Percentiles rank a stretch among this genome's conserved stretches.
Conservation (phyloP, 2,113 vertebrate species). For the Oxygymnocypris stewartii region DNA sequence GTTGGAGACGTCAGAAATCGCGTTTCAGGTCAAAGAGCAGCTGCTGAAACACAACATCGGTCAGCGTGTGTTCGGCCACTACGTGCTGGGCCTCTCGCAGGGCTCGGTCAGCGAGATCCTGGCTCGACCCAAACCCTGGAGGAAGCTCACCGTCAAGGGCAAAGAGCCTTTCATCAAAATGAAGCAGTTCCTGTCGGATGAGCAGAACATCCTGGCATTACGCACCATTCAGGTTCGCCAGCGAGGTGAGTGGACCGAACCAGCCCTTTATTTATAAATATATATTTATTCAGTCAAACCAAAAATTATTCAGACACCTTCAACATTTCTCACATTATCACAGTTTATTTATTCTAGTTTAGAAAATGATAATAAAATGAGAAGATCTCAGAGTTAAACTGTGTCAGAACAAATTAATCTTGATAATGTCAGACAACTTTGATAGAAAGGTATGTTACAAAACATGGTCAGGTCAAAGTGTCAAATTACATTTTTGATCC, state of each 20-base stretch:
- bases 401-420: too few relatives aligned
- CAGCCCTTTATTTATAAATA: too few relatives aligned
- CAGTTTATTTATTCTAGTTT: too few relatives aligned
- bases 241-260: constrained; percentile 84
- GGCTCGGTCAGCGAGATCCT: constrained; percentile 98
- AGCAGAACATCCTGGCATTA: constrained; percentile 96
- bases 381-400: too few relatives aligned
- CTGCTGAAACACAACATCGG: constrained; percentile 98
- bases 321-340: too few relatives aligned
- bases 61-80: constrained; percentile 96
- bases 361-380: too few relatives aligned
- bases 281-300: too few relatives aligned
- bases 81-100: constrained; percentile 95
- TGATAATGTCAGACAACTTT: too few relatives aligned
- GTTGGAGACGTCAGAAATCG: constrained; percentile 93
- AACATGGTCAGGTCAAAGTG: too few relatives aligned
- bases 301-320: too few relatives aligned
- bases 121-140: constrained; percentile 97
- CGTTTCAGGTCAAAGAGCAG: constrained; percentile 98
- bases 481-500: too few relatives aligned
- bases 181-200: constrained; percentile 98
- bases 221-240: constrained; percentile 98
- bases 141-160: constrained; percentile 97
- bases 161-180: constrained; percentile 99
- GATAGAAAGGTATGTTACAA: too few relatives aligned